Evolutionary conservation across 53 echinoderm and acorn worm genomes (phyloP).

Genomic region (Holothuria scabra): DNA sequence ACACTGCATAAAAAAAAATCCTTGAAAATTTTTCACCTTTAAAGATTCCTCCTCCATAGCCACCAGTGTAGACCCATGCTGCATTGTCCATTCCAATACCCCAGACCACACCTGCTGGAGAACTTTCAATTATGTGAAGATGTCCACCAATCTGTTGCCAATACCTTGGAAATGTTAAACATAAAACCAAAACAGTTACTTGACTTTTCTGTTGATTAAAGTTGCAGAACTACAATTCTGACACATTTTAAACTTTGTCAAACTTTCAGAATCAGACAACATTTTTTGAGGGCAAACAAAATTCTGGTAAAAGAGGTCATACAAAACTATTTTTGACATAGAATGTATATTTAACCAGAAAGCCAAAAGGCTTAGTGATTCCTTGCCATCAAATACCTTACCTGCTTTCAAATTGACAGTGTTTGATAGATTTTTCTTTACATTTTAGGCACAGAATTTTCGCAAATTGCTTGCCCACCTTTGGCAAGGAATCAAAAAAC

Average conservation of each 20-base stretch:
- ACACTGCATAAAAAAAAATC: neutral
- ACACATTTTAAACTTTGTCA: no score
- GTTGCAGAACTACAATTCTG: neutral
- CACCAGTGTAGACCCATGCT: constrained; percentile 89
- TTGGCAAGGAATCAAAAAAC: no score
- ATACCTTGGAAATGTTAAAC: constrained; percentile 59
- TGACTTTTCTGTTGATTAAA: no score
- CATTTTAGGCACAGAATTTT: no score
- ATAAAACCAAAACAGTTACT: neutral
- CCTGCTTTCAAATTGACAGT: no score
- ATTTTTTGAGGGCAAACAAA: neutral
- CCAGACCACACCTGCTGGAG: constrained; percentile 93
- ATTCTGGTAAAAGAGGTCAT: neutral
- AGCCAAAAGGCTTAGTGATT: no score
- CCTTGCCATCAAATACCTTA: no score
- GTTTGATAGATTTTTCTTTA: no score
- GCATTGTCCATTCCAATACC: constrained; percentile 88
- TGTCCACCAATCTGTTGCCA: constrained; percentile 99
- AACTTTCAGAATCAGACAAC: no score
- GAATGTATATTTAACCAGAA: no score
- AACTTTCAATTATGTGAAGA: constrained; percentile 71
- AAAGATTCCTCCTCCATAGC: constrained; percentile 91
- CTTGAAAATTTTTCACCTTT: constrained; percentile 65
- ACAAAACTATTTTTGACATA: neutral
- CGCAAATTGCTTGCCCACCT: no score